Percentiles rank a stretch among this genome's conserved stretches.
Evolutionary conservation across 2,113 vertebrate genomes (phyloP).

Genomic region (Hemiscyllium ocellatum): DNA sequence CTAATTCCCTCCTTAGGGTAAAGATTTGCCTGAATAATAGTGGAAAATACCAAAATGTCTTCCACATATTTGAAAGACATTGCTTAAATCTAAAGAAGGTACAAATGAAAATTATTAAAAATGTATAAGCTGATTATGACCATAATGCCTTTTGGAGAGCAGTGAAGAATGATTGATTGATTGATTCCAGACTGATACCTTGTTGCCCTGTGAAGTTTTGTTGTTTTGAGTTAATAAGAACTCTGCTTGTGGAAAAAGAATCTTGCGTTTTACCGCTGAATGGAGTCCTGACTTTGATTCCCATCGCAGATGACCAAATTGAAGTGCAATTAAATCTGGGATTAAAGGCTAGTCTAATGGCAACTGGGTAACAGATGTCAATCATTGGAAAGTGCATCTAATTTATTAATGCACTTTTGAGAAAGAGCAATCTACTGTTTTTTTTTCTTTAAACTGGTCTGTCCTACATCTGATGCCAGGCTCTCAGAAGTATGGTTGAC

Average conservation of each 20-base stretch:
- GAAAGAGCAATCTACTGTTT: too few species aligned
- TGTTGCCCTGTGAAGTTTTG: background rate
- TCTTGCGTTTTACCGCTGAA: too few species aligned
- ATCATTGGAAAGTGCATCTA: too few species aligned
- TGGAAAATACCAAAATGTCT: background rate
- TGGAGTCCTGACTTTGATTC: too few species aligned
- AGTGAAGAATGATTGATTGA: background rate
- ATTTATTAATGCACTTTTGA: too few species aligned
- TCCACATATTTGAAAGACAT: background rate
- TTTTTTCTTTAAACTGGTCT: too few species aligned
- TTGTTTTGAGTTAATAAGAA: background rate
- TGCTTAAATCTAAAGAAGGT: background rate
- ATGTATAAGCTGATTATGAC: background rate
- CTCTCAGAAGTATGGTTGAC: too few species aligned
- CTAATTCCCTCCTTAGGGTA: background rate
- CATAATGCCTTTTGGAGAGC: background rate
- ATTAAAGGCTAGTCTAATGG: too few species aligned
- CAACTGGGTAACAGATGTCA: too few species aligned
- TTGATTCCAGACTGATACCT: background rate
- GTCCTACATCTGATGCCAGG: too few species aligned
- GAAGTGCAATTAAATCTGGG: too few species aligned
- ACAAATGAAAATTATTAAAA: background rate
- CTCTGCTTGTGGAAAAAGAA: background rate
- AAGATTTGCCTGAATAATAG: background rate
- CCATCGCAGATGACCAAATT: too few species aligned